Conservation (phyloP, 2,888 invertebrate genomes). For the Melieria crassipennis region DNA sequence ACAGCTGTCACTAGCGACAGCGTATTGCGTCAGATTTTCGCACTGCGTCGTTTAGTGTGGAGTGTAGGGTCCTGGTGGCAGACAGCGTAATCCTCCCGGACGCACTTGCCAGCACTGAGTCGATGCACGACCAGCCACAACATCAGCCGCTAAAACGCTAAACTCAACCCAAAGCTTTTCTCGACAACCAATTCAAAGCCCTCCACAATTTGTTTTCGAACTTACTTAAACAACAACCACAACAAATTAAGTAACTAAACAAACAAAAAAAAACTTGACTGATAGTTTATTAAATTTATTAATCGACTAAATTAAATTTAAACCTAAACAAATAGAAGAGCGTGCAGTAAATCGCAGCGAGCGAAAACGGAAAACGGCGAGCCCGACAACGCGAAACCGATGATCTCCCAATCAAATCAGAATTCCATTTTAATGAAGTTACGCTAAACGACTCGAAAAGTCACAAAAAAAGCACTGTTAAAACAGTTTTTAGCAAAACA, state of each 20-base stretch:
- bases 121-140: too few species aligned
- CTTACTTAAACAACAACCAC: slow-evolving; percentile 28
- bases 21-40: neutral
- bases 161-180: slow-evolving; percentile 25
- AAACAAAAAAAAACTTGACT: slow-evolving; percentile 43
- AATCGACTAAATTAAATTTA: slow-evolving; percentile 26
- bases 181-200: slow-evolving; percentile 34
- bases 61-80: too few species aligned
- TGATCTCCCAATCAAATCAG: slow-evolving; percentile 40
- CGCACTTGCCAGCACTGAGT: too few species aligned
- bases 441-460: slow-evolving; percentile 9
- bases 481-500: neutral
- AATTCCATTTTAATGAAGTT: slow-evolving; percentile 33
- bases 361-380: slow-evolving; percentile 3
- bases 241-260: slow-evolving; percentile 20
- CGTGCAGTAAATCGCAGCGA: neutral
- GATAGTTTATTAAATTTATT: slow-evolving; percentile 47
- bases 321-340: neutral
- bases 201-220: slow-evolving; percentile 37
- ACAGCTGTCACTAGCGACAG: neutral
- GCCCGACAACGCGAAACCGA: slow-evolving; percentile 17
- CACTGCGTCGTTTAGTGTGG: neutral
- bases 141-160: neutral
- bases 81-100: too few species aligned
- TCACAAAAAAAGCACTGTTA: slow-evolving; percentile 9